Evolutionary conservation across 2,888 invertebrate species (phyloP).

Genomic region (Heliconius ethilla): DNA sequence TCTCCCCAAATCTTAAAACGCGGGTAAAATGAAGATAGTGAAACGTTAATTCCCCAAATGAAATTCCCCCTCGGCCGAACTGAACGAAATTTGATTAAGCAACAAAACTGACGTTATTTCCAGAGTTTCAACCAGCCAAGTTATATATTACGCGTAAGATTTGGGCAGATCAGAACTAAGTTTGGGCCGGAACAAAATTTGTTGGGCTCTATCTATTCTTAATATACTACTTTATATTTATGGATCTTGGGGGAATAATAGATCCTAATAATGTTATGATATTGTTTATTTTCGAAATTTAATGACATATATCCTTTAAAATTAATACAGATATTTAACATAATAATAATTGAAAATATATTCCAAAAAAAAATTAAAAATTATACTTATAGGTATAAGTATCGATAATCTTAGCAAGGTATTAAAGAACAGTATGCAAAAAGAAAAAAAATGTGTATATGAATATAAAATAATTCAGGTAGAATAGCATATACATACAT

Average conservation of each 20-base stretch:
- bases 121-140: conserved; percentile 45
- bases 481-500: neutral
- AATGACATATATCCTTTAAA: neutral
- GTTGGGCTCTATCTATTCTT: conserved; percentile 25
- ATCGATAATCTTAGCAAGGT: no score
- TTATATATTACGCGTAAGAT: conserved; percentile 41
- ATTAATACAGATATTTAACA: neutral
- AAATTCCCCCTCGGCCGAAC: conserved; percentile 63
- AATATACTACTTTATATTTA: conserved; percentile 28
- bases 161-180: conserved; percentile 32
- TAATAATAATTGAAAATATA: no score
- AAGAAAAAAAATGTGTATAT: neutral
- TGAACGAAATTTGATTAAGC: conserved; percentile 78
- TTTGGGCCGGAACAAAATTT: conserved; percentile 33
- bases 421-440: no score
- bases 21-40: conserved; percentile 70
- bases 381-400: no score
- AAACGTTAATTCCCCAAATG: conserved; percentile 75
- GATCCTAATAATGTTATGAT: neutral
- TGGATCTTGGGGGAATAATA: conserved; percentile 22
- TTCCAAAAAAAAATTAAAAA: no score
- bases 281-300: no score
- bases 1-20: conserved; percentile 56
- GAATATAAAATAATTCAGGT: neutral
- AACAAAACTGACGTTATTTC: conserved; percentile 72